phyloP scores from a whole-genome alignment of 2,113 vertebrate genomes.

The Chroicocephalus ridibundus region DNA sequence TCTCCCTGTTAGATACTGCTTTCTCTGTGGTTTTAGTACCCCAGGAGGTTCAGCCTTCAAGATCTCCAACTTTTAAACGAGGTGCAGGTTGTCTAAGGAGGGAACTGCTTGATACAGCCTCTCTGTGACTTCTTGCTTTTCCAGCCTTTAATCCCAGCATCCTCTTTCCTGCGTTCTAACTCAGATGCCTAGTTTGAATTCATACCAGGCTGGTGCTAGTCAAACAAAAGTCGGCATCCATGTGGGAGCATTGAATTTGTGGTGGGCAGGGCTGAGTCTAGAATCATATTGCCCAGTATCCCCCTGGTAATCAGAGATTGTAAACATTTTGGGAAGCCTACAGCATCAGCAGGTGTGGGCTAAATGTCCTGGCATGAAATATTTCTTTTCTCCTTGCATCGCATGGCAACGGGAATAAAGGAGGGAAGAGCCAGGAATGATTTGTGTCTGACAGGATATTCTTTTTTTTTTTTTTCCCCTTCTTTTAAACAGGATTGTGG shows the following conservation, averaged over 20 bases:
- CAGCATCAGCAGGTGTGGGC: background rate
- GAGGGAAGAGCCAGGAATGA: background rate
- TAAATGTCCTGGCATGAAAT: background rate
- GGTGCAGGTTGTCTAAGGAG: background rate
- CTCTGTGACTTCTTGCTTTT: background rate
- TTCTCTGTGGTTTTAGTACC: background rate
- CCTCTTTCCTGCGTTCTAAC: background rate
- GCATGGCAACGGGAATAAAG: background rate
- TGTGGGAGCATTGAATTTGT: background rate
- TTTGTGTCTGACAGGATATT: background rate
- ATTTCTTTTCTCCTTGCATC: background rate
- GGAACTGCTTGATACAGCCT: background rate
- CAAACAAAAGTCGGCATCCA: background rate
- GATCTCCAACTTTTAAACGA: background rate
- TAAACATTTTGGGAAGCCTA: background rate
- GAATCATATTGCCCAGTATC: background rate
- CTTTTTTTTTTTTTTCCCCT: background rate
- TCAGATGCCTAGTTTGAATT: background rate
- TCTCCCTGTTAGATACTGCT: background rate
- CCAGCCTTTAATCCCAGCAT: background rate
- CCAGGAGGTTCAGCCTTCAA: background rate
- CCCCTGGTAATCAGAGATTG: background rate
- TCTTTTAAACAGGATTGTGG: slow-evolving; percentile 73
- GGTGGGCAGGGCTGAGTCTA: background rate
- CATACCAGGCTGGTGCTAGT: background rate